phyloP scores from a whole-genome alignment of 2,888 invertebrate species.

The Tridacna gigas region DNA sequence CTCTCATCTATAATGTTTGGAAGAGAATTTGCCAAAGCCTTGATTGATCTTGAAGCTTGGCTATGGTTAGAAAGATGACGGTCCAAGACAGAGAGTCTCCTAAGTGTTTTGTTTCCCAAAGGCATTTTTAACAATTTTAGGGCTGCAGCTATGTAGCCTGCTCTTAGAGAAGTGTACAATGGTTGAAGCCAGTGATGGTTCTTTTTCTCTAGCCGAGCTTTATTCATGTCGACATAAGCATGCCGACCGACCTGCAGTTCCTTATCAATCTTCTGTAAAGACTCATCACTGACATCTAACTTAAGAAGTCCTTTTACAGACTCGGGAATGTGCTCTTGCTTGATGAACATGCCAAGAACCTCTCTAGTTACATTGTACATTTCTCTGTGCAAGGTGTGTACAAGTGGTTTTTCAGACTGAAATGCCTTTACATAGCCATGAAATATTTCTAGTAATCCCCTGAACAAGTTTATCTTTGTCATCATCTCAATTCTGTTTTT shows the following conservation, averaged over 20 bases:
- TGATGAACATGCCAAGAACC: no score
- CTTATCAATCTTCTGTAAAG: slow-evolving; percentile 9
- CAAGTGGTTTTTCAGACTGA: slow-evolving; percentile 13
- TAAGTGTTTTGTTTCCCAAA: slow-evolving; percentile 18
- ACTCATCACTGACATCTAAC: slow-evolving; percentile 10
- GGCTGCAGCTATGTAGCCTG: no score
- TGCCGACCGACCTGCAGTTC: no score
- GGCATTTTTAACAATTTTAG: no score
- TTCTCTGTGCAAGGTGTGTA: slow-evolving; percentile 5
- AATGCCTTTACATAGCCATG: slow-evolving; percentile 22
- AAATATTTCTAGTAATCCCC: slow-evolving; percentile 18
- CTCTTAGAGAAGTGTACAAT: slow-evolving; percentile 21
- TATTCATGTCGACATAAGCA: slow-evolving; percentile 25
- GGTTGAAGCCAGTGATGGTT: not conserved
- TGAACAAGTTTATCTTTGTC: slow-evolving; percentile 1
- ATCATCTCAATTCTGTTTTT: no score
- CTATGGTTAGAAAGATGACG: no score
- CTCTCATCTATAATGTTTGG: no score
- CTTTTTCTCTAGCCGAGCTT: slow-evolving; percentile 18
- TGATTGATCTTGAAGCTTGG: no score
- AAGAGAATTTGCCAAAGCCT: no score
- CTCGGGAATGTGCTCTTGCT: slow-evolving; percentile 23
- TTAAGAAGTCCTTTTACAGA: not conserved
- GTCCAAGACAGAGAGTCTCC: slow-evolving; percentile 20
- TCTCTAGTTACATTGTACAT: slow-evolving; percentile 8